Conservation (phyloP, 1,140 invertebrate genomes). For the Heliothis virescens region DNA sequence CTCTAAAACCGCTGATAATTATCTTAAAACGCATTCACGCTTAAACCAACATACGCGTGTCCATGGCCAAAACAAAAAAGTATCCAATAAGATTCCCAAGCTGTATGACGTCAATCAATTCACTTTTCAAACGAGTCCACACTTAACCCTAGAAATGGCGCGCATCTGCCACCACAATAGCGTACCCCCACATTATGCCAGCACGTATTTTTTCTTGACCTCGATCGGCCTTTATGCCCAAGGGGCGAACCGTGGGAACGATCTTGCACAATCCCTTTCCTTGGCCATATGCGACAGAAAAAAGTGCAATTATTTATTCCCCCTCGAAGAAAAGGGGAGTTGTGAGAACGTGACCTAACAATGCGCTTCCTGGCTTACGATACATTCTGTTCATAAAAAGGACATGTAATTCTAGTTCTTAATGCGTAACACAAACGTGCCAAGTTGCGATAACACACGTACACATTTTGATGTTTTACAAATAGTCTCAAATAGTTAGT, state of each 20-base stretch:
- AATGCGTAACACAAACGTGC: conserved; percentile 63
- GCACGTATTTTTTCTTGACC: conserved; percentile 85
- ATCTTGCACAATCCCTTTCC: conserved; percentile 83
- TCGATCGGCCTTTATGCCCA: conserved; percentile 78
- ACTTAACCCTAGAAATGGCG: conserved; percentile 77
- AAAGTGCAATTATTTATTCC: conserved; percentile 86
- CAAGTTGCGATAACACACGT: conserved; percentile 68
- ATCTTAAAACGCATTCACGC: background rate
- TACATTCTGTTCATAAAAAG: conserved; percentile 67
- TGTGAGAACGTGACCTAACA: conserved; percentile 86
- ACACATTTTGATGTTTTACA: conserved; percentile 72
- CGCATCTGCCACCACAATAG: conserved; percentile 81
- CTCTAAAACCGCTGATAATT: background rate
- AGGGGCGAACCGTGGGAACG: conserved; percentile 84
- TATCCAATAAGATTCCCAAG: conserved; percentile 53
- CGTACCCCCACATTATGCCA: conserved; percentile 78
- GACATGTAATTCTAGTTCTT: conserved; percentile 73
- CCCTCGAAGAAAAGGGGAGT: conserved; percentile 84
- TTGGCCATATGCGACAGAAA: conserved; percentile 86
- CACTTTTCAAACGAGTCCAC: conserved; percentile 74
- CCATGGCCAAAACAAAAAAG: conserved; percentile 39
- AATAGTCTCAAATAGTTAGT: conserved; percentile 75
- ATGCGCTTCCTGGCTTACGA: conserved; percentile 85
- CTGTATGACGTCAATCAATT: conserved; percentile 71
- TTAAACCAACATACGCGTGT: background rate